Percentiles rank a stretch among this genome's conserved stretches.
Conservation (phyloP, 2,888 invertebrate species). For the Willowsia nigromaculata region DNA sequence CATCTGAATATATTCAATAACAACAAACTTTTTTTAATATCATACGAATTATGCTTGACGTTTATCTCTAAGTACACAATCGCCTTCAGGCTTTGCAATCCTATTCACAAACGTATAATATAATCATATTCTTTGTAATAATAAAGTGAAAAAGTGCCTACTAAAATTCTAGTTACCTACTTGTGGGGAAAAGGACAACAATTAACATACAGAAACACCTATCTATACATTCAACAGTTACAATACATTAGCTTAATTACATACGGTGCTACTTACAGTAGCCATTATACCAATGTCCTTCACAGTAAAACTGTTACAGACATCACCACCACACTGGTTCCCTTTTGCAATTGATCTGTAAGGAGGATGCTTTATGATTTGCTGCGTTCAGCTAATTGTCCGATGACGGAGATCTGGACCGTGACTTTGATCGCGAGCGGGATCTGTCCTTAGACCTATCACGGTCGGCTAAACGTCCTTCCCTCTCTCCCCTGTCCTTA, state of each 20-base stretch:
- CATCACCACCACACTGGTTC: constrained; percentile 25
- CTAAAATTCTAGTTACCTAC: constrained; percentile 54
- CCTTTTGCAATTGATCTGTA: neutral
- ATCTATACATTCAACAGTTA: constrained; percentile 51
- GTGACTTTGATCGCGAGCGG: constrained; percentile 74
- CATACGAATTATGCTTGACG: constrained; percentile 52
- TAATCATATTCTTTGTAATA: neutral
- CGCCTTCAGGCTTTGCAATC: neutral
- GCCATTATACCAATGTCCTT: constrained; percentile 55
- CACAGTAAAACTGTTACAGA: constrained; percentile 43
- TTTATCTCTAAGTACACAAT: constrained; percentile 41
- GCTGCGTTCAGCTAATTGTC: constrained; percentile 43
- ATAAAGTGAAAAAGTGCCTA: constrained; percentile 68
- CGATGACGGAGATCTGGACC: constrained; percentile 66
- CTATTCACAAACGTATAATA: constrained; percentile 17
- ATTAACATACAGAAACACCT: constrained; percentile 39
- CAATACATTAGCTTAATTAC: neutral
- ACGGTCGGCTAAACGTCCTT: constrained; percentile 60
- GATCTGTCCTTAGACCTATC: constrained; percentile 70
- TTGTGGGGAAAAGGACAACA: constrained; percentile 63
- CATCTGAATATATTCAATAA: constrained; percentile 75
- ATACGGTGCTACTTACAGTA: constrained; percentile 70
- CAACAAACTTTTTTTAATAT: constrained; percentile 67
- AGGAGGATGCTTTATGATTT: neutral
- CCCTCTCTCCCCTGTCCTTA: constrained; percentile 69